Evolutionary conservation across 2,888 invertebrate genomes (phyloP).

Genomic region (Mystacides longicornis): DNA sequence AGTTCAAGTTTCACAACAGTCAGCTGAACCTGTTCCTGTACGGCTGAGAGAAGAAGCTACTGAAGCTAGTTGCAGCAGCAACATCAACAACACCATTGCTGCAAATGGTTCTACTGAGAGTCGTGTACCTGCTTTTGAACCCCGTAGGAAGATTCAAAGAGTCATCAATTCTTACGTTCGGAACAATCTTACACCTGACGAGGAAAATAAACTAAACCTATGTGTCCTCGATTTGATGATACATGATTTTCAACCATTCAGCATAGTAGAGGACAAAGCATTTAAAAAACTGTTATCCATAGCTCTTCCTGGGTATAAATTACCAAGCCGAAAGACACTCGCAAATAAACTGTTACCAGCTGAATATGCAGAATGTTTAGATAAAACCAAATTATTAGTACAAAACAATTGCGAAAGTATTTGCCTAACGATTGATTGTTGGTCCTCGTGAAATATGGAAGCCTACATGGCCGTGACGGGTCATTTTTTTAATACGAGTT

Average conservation of each 20-base stretch:
- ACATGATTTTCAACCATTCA: conserved; percentile 3
- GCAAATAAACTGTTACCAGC: neutral
- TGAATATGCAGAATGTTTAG: neutral
- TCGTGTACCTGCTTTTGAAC: neutral
- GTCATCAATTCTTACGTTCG: neutral
- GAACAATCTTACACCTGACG: neutral
- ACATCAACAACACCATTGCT: conserved; percentile 6
- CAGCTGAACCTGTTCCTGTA: too few species aligned
- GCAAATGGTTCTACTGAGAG: too few species aligned
- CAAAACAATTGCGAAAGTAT: neutral
- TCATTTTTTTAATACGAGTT: neutral
- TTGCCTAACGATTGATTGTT: neutral
- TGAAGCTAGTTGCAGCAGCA: conserved; percentile 3
- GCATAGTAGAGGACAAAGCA: neutral
- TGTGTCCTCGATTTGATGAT: neutral
- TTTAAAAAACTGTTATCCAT: neutral
- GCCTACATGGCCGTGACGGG: conserved; percentile 2
- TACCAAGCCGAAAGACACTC: neutral
- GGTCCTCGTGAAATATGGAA: neutral
- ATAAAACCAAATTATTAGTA: neutral
- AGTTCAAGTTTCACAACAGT: too few species aligned
- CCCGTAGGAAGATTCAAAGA: neutral
- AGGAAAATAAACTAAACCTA: neutral
- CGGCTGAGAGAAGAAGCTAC: too few species aligned
- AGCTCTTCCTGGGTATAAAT: neutral